Conservation (phyloP, 2,797 vertebrate species). For the Leuciscus waleckii region DNA sequence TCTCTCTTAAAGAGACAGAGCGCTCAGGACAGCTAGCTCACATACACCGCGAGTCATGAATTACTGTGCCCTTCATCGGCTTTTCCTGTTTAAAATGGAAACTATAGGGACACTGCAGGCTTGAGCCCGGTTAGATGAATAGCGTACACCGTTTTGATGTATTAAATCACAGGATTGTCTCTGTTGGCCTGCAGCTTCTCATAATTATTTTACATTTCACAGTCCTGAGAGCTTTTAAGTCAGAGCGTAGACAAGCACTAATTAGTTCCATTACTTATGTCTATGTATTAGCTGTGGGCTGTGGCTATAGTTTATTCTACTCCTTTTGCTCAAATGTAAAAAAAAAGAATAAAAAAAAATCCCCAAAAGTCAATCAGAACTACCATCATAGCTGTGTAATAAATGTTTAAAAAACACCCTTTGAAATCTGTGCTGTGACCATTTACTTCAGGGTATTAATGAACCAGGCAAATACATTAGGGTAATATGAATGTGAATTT, state of each 20-base stretch:
- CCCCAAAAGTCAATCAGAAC: background rate
- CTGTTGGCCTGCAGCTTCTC: background rate
- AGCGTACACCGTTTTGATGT: background rate
- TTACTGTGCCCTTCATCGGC: background rate
- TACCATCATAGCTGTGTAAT: background rate
- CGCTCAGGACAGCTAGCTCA: background rate
- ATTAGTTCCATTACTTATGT: constrained; percentile 7
- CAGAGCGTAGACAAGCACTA: background rate
- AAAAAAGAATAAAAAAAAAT: too few species aligned
- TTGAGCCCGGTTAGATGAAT: background rate
- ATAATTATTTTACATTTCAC: constrained; percentile 27
- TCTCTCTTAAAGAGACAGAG: constrained; percentile 61
- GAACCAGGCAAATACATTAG: background rate
- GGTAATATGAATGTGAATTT: background rate
- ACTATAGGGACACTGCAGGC: background rate
- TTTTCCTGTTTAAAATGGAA: constrained; percentile 27
- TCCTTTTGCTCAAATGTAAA: background rate
- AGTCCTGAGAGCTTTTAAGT: background rate
- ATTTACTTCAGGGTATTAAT: background rate
- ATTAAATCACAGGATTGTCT: background rate
- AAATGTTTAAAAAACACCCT: background rate
- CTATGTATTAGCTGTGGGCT: background rate
- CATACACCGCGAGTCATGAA: background rate
- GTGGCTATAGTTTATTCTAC: background rate
- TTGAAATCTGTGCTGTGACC: too few species aligned